Conservation (phyloP, 2,888 invertebrate species). For the Lasioglossum calceatum region DNA sequence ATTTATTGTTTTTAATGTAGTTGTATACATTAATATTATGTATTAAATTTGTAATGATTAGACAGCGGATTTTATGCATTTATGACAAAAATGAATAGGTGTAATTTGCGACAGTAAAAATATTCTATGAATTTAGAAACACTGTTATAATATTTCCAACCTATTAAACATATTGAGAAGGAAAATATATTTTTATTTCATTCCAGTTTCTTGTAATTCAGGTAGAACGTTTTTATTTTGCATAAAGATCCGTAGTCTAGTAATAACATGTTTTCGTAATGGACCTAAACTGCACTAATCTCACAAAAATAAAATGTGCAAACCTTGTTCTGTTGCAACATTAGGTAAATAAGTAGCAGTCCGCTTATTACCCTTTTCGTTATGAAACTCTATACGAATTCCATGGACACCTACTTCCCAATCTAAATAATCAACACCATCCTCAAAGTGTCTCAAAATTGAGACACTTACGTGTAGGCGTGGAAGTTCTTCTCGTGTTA, state of each 20-base stretch:
- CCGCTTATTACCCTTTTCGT: slow-evolving; percentile 96
- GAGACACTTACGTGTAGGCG: slow-evolving; percentile 98
- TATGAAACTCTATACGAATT: slow-evolving; percentile 98
- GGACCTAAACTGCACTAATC: neutral
- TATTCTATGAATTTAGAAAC: too few species aligned
- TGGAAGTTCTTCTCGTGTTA: slow-evolving; percentile 96
- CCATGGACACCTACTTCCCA: slow-evolving; percentile 99
- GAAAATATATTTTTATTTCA: too few species aligned
- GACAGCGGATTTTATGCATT: too few species aligned
- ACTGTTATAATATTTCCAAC: too few species aligned
- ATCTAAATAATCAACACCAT: slow-evolving; percentile 96
- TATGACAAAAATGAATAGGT: too few species aligned
- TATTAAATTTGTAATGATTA: neutral
- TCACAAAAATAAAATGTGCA: slow-evolving; percentile 35
- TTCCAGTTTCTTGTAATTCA: too few species aligned
- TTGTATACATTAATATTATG: neutral
- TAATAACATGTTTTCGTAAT: neutral
- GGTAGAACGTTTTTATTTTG: too few species aligned
- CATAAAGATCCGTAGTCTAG: too few species aligned
- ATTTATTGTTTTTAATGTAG: slow-evolving; percentile 24
- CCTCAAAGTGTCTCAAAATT: slow-evolving; percentile 98
- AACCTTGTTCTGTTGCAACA: slow-evolving; percentile 99
- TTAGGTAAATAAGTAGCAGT: slow-evolving; percentile 99
- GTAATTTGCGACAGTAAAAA: too few species aligned
- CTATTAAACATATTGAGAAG: too few species aligned